These are phyloP conservation scores for Bombus sibiricus DNA, from an alignment of 1,140 invertebrate genomes.

Conservation along the genomic window DNA sequence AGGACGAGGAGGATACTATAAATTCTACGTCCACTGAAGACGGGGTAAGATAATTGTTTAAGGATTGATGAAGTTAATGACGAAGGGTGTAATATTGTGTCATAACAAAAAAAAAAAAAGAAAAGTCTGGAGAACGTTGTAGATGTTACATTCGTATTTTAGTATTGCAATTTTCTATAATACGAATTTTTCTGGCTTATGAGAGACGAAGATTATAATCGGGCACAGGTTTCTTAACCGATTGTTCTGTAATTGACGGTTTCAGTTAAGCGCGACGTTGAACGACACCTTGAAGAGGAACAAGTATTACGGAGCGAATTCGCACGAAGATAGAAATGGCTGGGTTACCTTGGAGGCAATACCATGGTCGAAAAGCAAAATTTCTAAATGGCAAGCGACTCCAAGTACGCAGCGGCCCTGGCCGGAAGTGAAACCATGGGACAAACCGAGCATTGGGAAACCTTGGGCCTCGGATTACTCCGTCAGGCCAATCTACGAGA, in stretches of 20 bases:
- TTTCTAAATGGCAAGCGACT: slow-evolving; percentile 90
- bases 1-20: slow-evolving; percentile 74
- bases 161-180: background rate
- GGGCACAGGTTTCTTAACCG: rapidly evolving
- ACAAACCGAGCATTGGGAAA: slow-evolving; percentile 75
- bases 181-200: background rate
- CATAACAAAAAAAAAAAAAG: too few relatives aligned
- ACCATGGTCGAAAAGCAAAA: slow-evolving; percentile 90
- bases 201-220: background rate
- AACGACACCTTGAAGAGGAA: slow-evolving; percentile 81
- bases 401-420: slow-evolving; percentile 80
- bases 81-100: too few relatives aligned
- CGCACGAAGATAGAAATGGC: slow-evolving; percentile 87
- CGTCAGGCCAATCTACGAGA: slow-evolving; percentile 71
- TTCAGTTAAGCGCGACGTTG: slow-evolving; percentile 73
- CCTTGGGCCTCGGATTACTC: slow-evolving; percentile 75
- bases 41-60: slow-evolving; percentile 34
- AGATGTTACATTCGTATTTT: background rate
- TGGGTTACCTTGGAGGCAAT: slow-evolving; percentile 91
- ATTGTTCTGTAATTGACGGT: background rate
- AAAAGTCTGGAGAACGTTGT: too few relatives aligned
- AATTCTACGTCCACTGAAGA: slow-evolving; percentile 50
- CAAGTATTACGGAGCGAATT: slow-evolving; percentile 82
- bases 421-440: slow-evolving; percentile 78
- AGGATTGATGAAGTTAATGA: too few relatives aligned